Conservation (phyloP, 30 jellyfish, hydroid and myxozoan species). For the Nemopilema nomurai region DNA sequence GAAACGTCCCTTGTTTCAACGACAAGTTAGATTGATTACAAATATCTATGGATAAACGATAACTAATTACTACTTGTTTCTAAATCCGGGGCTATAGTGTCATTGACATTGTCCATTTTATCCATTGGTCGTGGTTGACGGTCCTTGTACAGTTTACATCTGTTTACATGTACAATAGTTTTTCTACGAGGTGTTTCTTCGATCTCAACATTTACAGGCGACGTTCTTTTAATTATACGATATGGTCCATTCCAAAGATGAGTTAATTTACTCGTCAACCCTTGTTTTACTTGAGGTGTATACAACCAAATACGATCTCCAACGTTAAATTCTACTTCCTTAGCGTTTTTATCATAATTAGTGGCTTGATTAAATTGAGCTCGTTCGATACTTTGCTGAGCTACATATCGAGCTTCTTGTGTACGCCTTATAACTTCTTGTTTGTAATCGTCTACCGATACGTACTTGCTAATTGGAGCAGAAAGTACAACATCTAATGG, state of each 20-base stretch:
- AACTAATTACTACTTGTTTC: background rate
- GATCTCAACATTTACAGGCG: constrained; percentile 49
- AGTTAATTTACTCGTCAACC: constrained; percentile 44
- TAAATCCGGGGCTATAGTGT: constrained; percentile 12
- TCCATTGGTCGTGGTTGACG: constrained; percentile 58
- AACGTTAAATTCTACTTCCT: constrained; percentile 27
- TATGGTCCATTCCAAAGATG: constrained; percentile 66
- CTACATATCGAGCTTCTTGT: constrained; percentile 5
- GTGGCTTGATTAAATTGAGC: background rate
- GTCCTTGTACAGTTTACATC: constrained; percentile 41
- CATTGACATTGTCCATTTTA: constrained; percentile 43
- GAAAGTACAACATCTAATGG: constrained; percentile 58
- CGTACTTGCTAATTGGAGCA: constrained; percentile 56
- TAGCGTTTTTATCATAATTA: constrained; percentile 17
- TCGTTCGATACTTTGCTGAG: constrained; percentile 16
- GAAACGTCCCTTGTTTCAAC: constrained; percentile 44
- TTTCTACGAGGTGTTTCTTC: constrained; percentile 44
- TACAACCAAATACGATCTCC: constrained; percentile 76
- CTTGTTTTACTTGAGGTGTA: constrained; percentile 50
- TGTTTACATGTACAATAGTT: constrained; percentile 54
- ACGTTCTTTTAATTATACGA: constrained; percentile 48
- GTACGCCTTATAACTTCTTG: constrained; percentile 5
- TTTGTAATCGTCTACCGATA: constrained; percentile 39
- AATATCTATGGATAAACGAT: background rate
- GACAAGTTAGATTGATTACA: background rate